Percentiles rank a stretch among this genome's conserved stretches.
Conservation (phyloP, 2,888 invertebrate genomes). For the Volucella inflata region DNA sequence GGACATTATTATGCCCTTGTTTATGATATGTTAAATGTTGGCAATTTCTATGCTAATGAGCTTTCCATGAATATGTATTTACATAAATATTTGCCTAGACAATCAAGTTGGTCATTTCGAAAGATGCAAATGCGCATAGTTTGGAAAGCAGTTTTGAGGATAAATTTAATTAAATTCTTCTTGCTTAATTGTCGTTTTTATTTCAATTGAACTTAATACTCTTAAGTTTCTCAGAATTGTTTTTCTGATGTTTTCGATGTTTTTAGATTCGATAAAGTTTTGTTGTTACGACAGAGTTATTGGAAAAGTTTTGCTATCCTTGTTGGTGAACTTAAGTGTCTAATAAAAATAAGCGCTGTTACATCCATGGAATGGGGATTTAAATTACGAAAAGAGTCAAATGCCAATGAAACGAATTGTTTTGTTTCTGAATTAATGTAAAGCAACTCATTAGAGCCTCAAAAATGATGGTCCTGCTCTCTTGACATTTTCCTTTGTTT, state of each 20-base stretch:
- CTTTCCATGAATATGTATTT: neutral
- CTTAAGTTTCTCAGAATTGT: neutral
- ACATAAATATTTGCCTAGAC: neutral
- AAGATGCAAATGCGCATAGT: no score
- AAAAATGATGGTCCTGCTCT: no score
- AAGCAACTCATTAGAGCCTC: no score
- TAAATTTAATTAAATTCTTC: conserved; percentile 51
- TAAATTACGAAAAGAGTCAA: no score
- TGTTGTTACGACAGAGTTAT: conserved; percentile 12
- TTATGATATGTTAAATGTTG: conserved; percentile 3
- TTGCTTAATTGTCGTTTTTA: conserved; percentile 6
- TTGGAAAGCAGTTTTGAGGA: neutral
- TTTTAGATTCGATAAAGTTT: conserved; percentile 21
- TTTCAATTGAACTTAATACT: neutral
- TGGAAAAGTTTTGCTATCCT: neutral
- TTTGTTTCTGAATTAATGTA: no score
- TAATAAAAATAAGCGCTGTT: no score
- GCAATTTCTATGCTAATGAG: conserved; percentile 8
- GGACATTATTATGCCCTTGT: neutral
- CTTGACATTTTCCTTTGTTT: no score
- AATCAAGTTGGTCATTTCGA: neutral
- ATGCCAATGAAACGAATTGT: no score
- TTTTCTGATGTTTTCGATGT: neutral
- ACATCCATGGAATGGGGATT: no score
- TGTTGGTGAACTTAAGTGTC: neutral